Base-by-base conservation (phyloP, 2,888 invertebrate genomes). In the Caenorhabditis wallacei region DNA sequence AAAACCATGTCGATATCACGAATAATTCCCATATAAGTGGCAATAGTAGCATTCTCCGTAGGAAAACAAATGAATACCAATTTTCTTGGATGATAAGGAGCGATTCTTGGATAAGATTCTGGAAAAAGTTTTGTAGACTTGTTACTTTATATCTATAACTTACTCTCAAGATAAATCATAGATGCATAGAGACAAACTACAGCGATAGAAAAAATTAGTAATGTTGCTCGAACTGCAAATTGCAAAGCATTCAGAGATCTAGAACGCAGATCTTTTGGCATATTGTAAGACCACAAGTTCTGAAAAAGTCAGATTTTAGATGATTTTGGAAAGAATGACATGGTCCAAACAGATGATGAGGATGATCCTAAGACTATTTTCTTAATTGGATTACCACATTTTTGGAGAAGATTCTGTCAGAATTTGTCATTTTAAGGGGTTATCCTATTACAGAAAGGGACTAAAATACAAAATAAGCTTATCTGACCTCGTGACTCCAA, bases 1-100 rank as follows among this genome's bases (percentile, higher is more conserved):
- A 61, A 18, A n/a, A 56, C 13, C 30, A 68, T 11, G 26, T 76
- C 76, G 0, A 43, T 7, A 16, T 37, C 13, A 1, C 68, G 69
- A 0, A 76, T 26, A 16, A 26, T 30, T n/a, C 57, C 35, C 61
- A 76, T 68, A 18, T 59, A 59, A 1, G 7, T 8, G 2, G 51
- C 40, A 3, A 54, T 30, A 37, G 1, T 8, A 2, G 20, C 18
- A 20, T 76, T 46, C 22, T 69, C 68, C 20, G 40, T 18, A 2
- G 78, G 51, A n/a, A 63, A 78, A 24, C 78, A 78, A 11, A 61
- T 46, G 30, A 53, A 54, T 13, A 20, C 30, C 16, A 37, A 13
- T n/a, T 10, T 40, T 16, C 22, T 30, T 7, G 54, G 78, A 11
- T 35, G 40, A 0, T 63, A 11, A 0, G 69, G 59, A 16, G 30